These are phyloP conservation scores for Drosophila novamexicana DNA, from an alignment of 1,140 invertebrate genomes.

Conservation along the genomic window DNA sequence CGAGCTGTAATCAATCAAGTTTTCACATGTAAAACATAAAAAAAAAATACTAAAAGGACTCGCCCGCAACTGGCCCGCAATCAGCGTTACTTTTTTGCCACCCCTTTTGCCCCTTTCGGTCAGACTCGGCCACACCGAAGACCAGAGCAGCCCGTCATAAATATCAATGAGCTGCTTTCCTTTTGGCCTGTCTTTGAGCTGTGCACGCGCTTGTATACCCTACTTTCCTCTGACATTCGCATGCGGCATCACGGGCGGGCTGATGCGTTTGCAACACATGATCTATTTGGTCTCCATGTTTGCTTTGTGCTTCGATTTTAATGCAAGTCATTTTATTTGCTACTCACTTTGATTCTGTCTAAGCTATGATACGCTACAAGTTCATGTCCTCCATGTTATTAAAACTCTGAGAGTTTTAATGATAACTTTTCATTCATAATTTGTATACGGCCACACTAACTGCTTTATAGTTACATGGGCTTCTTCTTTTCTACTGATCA, in stretches of 20 bases:
- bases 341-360: too few relatives aligned
- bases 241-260: background rate
- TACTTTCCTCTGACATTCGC: background rate
- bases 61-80: constrained; percentile 28
- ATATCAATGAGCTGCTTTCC: constrained; percentile 58
- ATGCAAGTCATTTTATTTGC: too few relatives aligned
- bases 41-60: background rate
- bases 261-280: background rate
- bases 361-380: too few relatives aligned
- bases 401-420: too few relatives aligned
- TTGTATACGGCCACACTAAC: too few relatives aligned
- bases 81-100: constrained; percentile 5
- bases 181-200: constrained; percentile 17
- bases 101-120: background rate
- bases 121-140: background rate
- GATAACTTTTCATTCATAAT: too few relatives aligned
- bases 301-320: too few relatives aligned
- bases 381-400: too few relatives aligned
- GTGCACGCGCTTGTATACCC: constrained; percentile 5
- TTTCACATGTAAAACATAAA: constrained; percentile 7
- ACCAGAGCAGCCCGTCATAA: constrained; percentile 42
- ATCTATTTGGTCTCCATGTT: background rate
- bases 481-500: too few relatives aligned
- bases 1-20: constrained; percentile 39
- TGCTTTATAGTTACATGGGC: too few relatives aligned